Percentiles rank a stretch among this genome's conserved stretches.
Conservation (phyloP, 2,888 invertebrate species). For the Epinotia bilunana region DNA sequence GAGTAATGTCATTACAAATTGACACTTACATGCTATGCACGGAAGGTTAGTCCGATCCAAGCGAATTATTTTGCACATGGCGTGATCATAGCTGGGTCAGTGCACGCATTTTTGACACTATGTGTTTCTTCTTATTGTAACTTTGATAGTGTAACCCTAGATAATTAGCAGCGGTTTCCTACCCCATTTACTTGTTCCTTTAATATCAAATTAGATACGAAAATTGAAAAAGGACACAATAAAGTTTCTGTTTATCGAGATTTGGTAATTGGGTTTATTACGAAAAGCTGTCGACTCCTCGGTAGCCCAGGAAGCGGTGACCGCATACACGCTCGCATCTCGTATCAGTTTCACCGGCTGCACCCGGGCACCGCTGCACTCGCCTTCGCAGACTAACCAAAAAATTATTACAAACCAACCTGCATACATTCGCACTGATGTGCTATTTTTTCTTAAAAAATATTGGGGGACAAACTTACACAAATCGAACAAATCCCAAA, state of each 20-base stretch:
- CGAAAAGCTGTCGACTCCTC: background rate
- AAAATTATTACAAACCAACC: slow-evolving; percentile 29
- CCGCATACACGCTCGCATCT: slow-evolving; percentile 66
- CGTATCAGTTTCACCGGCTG: slow-evolving; percentile 63
- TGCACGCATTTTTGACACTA: background rate
- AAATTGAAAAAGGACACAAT: background rate
- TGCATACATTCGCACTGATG: slow-evolving; percentile 11
- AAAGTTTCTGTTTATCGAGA: slow-evolving; percentile 10
- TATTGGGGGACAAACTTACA: too few species aligned
- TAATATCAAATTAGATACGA: background rate
- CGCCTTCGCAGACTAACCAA: slow-evolving; percentile 62
- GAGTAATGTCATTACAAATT: slow-evolving; percentile 21
- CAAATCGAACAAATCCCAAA: too few species aligned
- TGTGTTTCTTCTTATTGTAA: background rate
- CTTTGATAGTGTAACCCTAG: too few species aligned
- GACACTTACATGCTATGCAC: background rate
- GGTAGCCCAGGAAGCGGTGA: slow-evolving; percentile 45
- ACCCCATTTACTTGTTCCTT: background rate
- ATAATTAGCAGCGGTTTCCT: too few species aligned
- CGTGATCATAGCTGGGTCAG: background rate
- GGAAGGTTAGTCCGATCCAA: background rate
- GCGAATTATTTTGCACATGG: background rate
- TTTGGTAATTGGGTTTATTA: slow-evolving; percentile 25
- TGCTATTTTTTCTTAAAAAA: background rate
- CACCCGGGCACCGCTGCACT: slow-evolving; percentile 66